phyloP scores from a whole-genome alignment of 2,797 vertebrate genomes.

The Botia almorhae region DNA sequence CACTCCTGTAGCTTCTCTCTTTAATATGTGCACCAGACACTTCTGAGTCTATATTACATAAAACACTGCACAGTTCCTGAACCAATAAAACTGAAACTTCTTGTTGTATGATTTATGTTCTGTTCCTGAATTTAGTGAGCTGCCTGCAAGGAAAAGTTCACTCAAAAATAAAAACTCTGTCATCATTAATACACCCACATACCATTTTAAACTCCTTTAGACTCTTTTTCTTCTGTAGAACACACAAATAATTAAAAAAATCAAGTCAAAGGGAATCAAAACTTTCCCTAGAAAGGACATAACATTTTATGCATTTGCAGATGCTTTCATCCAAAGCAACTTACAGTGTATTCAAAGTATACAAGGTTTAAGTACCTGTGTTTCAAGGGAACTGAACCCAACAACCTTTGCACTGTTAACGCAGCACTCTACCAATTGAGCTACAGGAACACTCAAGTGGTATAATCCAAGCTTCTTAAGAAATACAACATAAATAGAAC shows the following conservation, averaged over 20 bases:
- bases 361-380: no score
- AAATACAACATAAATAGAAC: neutral
- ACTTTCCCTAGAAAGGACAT: neutral
- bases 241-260: neutral
- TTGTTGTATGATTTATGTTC: neutral
- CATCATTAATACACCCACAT: neutral
- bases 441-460: neutral
- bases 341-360: no score
- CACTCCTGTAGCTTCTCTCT: neutral
- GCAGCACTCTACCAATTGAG: no score
- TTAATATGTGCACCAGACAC: constrained; percentile 17
- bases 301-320: neutral
- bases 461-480: no score
- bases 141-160: neutral
- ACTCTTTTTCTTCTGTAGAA: neutral
- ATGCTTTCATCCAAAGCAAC: no score
- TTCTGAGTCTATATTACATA: neutral
- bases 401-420: no score
- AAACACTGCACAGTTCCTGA: neutral
- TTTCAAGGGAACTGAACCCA: no score
- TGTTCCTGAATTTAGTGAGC: neutral
- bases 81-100: neutral
- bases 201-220: neutral
- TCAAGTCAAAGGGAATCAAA: neutral
- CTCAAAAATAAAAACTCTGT: neutral